phyloP scores from a whole-genome alignment of 2,113 vertebrate genomes.

The Phycodurus eques region DNA sequence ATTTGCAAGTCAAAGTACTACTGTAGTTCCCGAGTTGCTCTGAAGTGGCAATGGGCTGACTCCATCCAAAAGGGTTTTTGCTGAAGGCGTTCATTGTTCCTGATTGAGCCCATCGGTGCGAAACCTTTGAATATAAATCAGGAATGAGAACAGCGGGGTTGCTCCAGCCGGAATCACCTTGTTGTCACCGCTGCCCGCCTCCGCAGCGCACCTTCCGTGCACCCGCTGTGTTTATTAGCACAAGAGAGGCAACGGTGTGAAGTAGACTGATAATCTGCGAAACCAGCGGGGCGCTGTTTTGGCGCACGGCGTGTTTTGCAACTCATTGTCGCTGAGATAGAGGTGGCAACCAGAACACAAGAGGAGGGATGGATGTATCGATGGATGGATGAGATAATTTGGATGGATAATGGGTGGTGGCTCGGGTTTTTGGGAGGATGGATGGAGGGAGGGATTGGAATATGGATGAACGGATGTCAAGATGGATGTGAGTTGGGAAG shows the following conservation, averaged over 20 bases:
- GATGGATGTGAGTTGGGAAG: no score
- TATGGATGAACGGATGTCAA: no score
- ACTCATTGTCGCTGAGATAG: constrained; percentile 44
- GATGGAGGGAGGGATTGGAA: background rate
- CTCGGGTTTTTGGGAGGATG: background rate
- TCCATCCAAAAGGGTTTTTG: constrained; percentile 1
- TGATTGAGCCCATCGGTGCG: background rate
- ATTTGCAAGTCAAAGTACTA: background rate
- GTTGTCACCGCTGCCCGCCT: constrained; percentile 31
- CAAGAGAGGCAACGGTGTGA: constrained; percentile 42
- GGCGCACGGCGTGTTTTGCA: constrained; percentile 9
- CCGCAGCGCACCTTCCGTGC: constrained; percentile 26
- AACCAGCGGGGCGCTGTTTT: constrained; percentile 45
- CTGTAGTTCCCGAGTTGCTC: background rate
- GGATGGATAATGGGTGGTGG: background rate
- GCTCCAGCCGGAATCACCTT: constrained; percentile 10
- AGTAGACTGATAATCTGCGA: constrained; percentile 53
- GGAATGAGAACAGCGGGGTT: constrained; percentile 3
- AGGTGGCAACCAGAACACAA: constrained; percentile 43
- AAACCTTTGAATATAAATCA: constrained; percentile 8
- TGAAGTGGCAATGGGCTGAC: background rate
- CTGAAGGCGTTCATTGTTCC: constrained; percentile 2
- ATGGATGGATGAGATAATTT: constrained; percentile 7
- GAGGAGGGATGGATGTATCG: constrained; percentile 12
- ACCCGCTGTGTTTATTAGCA: constrained; percentile 41